phyloP scores from a whole-genome alignment of 1,140 invertebrate genomes.

The Chionoecetes opilio region DNA sequence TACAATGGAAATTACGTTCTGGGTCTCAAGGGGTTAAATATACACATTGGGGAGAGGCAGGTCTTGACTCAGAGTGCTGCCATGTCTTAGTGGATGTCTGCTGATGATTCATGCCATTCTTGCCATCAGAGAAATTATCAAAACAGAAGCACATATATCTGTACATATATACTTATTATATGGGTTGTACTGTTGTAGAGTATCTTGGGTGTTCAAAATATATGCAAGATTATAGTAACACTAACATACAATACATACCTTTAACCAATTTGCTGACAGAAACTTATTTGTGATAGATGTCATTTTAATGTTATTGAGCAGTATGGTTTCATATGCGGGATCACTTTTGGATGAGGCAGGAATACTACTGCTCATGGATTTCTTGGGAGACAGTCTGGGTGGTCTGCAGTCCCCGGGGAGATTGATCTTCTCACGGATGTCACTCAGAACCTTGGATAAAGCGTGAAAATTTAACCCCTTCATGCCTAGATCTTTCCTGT shows the following conservation, averaged over 20 bases:
- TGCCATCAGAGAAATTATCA: not conserved
- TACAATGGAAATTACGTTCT: no score
- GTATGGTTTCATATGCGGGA: constrained; percentile 61
- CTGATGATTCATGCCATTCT: not conserved
- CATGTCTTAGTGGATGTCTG: not conserved
- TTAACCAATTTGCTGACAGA: constrained; percentile 74
- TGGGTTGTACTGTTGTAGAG: not conserved
- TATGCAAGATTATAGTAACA: not conserved
- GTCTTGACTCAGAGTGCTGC: not conserved
- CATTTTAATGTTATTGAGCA: constrained; percentile 74
- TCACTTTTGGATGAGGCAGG: not conserved
- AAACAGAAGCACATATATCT: no score
- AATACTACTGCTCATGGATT: not conserved
- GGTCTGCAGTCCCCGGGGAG: constrained; percentile 59
- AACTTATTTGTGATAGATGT: constrained; percentile 68
- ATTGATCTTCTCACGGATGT: constrained; percentile 75
- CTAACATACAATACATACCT: constrained; percentile 54
- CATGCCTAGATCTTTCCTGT: no score
- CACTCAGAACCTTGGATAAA: constrained; percentile 68
- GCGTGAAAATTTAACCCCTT: not conserved
- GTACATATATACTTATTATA: no score
- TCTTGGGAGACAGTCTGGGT: constrained; percentile 35
- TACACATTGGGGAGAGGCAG: not conserved
- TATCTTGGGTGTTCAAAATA: not conserved
- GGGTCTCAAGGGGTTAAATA: no score